Conservation (phyloP, 2,797 vertebrate genomes). For the Chelidonichthys spinosus region DNA sequence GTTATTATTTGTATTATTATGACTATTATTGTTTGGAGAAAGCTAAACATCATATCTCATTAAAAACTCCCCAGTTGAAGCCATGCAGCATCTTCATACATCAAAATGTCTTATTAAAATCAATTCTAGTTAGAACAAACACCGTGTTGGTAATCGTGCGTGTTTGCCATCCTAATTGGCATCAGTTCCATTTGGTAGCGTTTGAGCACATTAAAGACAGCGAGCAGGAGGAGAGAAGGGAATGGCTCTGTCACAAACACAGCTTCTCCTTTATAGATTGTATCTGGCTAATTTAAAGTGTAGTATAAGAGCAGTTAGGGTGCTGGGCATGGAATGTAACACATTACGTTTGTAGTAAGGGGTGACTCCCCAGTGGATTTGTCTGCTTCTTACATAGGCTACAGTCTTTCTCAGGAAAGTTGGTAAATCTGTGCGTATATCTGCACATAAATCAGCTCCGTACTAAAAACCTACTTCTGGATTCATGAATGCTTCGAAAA, state of each 20-base stretch:
- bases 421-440: too few relatives aligned
- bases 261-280: background rate
- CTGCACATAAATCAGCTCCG: too few relatives aligned
- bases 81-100: conserved; percentile 14
- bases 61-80: conserved; percentile 4
- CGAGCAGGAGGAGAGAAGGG: background rate
- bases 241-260: background rate
- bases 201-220: conserved; percentile 15
- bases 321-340: fast-evolving
- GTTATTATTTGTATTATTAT: background rate
- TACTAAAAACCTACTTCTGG: too few relatives aligned
- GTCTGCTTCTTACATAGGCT: too few relatives aligned
- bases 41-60: conserved; percentile 11
- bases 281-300: background rate
- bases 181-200: conserved; percentile 15
- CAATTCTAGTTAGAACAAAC: conserved; percentile 31
- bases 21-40: background rate
- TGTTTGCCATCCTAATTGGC: conserved; percentile 41
- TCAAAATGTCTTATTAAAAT: conserved; percentile 29
- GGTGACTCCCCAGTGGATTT: too few relatives aligned
- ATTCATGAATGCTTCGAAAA: too few relatives aligned
- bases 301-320: background rate
- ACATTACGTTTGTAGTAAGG: background rate
- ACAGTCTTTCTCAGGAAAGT: too few relatives aligned
- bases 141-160: conserved; percentile 1